Evolutionary conservation across 2,113 vertebrate genomes (phyloP).

Genomic region (Cyanoderma ruficeps): DNA sequence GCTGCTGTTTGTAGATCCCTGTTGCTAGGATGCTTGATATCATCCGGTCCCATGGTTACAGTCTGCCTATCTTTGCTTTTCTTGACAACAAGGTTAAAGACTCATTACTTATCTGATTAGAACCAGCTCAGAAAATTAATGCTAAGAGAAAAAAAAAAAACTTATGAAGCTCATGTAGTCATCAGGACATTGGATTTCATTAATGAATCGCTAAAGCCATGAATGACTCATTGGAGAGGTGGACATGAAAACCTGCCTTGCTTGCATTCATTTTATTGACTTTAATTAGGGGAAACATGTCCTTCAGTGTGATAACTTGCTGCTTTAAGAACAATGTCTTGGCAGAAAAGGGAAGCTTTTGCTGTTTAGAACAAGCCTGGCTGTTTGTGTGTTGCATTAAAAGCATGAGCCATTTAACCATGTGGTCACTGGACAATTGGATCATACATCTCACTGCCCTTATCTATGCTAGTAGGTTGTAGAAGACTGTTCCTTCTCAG

Average conservation of each 20-base stretch:
- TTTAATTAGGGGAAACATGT: background rate
- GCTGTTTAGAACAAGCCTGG: background rate
- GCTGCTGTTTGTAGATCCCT: slow-evolving; percentile 51
- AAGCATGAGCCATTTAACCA: background rate
- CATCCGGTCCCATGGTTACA: background rate
- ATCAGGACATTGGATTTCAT: background rate
- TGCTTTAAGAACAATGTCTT: background rate
- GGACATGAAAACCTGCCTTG: background rate
- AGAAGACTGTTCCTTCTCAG: background rate
- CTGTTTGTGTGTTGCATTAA: background rate
- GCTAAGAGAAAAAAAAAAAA: background rate
- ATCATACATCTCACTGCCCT: background rate
- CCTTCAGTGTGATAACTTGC: background rate
- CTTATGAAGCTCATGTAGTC: background rate
- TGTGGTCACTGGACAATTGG: background rate
- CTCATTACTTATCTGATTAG: slow-evolving; percentile 22
- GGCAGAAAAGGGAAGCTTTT: background rate
- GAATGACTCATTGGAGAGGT: background rate
- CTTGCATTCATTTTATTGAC: background rate
- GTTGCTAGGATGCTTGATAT: slow-evolving; percentile 59
- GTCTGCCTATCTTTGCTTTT: slow-evolving; percentile 40
- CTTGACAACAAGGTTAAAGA: slow-evolving; percentile 49
- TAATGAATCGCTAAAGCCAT: background rate
- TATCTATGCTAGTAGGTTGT: background rate
- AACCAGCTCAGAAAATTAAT: background rate